These are phyloP conservation scores for Amphimedon queenslandica DNA, from an alignment of 37 sponge, comb jelly and placozoan species.

Conservation along the genomic window DNA sequence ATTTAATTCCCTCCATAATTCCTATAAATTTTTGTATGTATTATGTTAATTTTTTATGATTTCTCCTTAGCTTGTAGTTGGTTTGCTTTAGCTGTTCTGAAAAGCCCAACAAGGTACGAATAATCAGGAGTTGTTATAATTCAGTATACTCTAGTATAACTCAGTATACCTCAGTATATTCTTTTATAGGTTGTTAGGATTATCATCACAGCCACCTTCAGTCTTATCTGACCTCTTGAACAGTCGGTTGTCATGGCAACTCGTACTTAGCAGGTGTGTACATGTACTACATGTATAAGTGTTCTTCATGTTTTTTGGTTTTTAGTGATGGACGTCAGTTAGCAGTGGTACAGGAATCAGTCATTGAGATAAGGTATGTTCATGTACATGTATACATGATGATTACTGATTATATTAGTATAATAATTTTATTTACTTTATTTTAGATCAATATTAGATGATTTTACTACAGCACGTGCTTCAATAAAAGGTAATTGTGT, in stretches of 20 bases:
- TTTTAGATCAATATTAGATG: background rate
- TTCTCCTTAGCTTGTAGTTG: constrained; percentile 10
- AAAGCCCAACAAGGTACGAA: constrained; percentile 9
- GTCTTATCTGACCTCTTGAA: background rate
- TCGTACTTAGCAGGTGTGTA: constrained; percentile 35
- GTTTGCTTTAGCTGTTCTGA: constrained; percentile 6
- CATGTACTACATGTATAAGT: background rate
- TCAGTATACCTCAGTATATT: no score
- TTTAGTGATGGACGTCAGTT: constrained; percentile 44
- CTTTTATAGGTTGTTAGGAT: background rate
- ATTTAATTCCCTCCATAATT: no score
- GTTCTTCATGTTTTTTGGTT: background rate
- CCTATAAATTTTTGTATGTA: no score
- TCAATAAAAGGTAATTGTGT: background rate
- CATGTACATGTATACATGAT: no score
- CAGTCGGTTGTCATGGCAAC: constrained; percentile 42
- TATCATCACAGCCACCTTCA: background rate
- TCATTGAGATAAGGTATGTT: constrained; percentile 64
- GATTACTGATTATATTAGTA: no score
- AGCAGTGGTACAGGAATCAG: constrained; percentile 55
- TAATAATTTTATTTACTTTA: background rate
- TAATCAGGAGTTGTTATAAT: constrained; percentile 2
- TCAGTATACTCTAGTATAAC: background rate
- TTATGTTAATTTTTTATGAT: no score
- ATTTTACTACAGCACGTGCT: background rate